phyloP scores from a whole-genome alignment of 1,140 invertebrate species.

The Bombus superbus region DNA sequence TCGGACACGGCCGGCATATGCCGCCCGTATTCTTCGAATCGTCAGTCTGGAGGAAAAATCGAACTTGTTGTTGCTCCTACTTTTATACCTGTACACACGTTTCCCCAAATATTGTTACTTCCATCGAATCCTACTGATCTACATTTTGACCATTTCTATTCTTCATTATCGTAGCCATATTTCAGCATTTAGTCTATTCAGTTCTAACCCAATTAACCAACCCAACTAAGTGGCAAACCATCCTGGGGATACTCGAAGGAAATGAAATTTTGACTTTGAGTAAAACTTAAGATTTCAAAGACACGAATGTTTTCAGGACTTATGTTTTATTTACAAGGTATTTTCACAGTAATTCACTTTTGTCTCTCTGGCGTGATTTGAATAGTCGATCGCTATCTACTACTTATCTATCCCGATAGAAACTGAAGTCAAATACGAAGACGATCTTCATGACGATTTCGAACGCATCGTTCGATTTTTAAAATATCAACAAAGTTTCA shows the following conservation, averaged over 20 bases:
- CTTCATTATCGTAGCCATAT: not conserved
- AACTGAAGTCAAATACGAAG: not conserved
- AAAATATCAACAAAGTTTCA: slow-evolving; percentile 15
- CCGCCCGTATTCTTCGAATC: slow-evolving; percentile 39
- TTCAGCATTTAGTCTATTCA: not conserved
- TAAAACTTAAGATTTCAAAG: not conserved
- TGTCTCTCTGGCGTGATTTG: not conserved
- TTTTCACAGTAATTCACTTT: not conserved
- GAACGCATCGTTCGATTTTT: not conserved
- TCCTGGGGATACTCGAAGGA: not conserved
- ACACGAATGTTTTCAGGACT: not conserved
- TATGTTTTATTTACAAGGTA: not conserved
- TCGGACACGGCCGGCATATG: slow-evolving; percentile 39
- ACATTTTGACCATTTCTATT: not conserved
- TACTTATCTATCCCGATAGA: too few species aligned
- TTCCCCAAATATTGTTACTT: not conserved
- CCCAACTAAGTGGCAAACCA: not conserved
- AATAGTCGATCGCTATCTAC: not conserved
- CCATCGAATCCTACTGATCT: not conserved
- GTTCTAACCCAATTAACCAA: too few species aligned
- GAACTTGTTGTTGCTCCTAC: not conserved
- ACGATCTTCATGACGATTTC: not conserved
- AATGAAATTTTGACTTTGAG: not conserved
- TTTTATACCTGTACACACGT: too few species aligned
- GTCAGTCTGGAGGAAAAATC: slow-evolving; percentile 9